Conservation (phyloP, 2,113 vertebrate species). For the Xenopus borealis region DNA sequence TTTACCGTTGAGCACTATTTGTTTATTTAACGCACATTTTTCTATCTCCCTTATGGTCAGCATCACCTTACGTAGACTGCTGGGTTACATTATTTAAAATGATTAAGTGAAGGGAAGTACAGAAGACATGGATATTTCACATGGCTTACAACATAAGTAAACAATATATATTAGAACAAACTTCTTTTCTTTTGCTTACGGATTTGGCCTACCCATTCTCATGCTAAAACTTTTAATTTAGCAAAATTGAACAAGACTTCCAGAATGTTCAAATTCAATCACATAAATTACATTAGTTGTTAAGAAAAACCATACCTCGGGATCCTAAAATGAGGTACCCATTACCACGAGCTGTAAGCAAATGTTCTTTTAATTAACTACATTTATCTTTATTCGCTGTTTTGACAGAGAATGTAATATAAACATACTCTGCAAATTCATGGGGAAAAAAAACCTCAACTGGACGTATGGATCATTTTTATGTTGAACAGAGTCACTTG, state of each 20-base stretch:
- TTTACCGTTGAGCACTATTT: conserved; percentile 48
- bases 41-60: conserved; percentile 48
- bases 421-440: conserved; percentile 76
- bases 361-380: conserved; percentile 98
- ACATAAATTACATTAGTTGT: conserved; percentile 64
- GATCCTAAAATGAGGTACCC: conserved; percentile 91
- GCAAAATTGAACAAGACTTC: conserved; percentile 66
- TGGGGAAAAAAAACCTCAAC: conserved; percentile 76
- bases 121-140: conserved; percentile 57
- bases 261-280: conserved; percentile 71
- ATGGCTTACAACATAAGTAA: conserved; percentile 49
- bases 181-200: conserved; percentile 58
- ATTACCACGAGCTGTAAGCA: conserved; percentile 88
- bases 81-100: conserved; percentile 57
- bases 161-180: conserved; percentile 45
- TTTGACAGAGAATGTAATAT: conserved; percentile 94
- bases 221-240: conserved; percentile 62
- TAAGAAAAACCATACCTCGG: conserved; percentile 74
- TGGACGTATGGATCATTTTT: conserved; percentile 81
- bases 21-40: conserved; percentile 49
- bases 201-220: conserved; percentile 56
- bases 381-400: conserved; percentile 96
- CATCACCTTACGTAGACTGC: conserved; percentile 53
- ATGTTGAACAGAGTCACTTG: conserved; percentile 74
- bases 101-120: conserved; percentile 59